These are phyloP conservation scores for Danio tinwini DNA, from an alignment of 2,797 vertebrate genomes.

Conservation along the genomic window DNA sequence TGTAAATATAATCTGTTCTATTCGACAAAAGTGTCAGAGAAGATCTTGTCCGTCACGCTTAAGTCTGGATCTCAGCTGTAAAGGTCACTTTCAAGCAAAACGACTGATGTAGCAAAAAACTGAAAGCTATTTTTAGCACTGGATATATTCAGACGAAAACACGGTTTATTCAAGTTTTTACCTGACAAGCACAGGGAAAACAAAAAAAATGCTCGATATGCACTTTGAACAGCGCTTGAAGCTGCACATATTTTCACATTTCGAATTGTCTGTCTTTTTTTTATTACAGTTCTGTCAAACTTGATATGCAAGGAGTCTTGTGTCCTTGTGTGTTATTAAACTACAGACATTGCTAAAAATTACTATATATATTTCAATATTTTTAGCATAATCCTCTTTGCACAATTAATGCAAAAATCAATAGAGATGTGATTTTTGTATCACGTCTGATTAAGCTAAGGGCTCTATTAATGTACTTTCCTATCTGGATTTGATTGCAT, in stretches of 20 bases:
- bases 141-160: slow-evolving; percentile 4
- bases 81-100: slow-evolving; percentile 13
- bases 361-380: neutral
- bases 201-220: slow-evolving; percentile 1
- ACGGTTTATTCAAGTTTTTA: neutral
- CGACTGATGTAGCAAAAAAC: slow-evolving; percentile 18
- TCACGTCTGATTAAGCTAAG: slow-evolving; percentile 39
- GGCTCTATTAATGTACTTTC: slow-evolving; percentile 43
- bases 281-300: neutral
- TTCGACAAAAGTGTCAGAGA: slow-evolving; percentile 5
- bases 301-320: neutral
- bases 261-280: neutral
- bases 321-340: neutral
- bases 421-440: slow-evolving; percentile 24
- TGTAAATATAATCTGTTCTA: neutral
- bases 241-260: neutral
- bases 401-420: slow-evolving; percentile 43
- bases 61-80: neutral
- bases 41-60: neutral
- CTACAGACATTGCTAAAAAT: neutral
- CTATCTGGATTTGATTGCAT: slow-evolving; percentile 20
- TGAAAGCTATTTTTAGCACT: neutral
- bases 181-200: slow-evolving; percentile 20
- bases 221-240: slow-evolving; percentile 18
- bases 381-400: slow-evolving; percentile 28